These are phyloP conservation scores for Callithrix jacchus DNA, from an alignment of 2,113 vertebrate species.

Conservation along the genomic window DNA sequence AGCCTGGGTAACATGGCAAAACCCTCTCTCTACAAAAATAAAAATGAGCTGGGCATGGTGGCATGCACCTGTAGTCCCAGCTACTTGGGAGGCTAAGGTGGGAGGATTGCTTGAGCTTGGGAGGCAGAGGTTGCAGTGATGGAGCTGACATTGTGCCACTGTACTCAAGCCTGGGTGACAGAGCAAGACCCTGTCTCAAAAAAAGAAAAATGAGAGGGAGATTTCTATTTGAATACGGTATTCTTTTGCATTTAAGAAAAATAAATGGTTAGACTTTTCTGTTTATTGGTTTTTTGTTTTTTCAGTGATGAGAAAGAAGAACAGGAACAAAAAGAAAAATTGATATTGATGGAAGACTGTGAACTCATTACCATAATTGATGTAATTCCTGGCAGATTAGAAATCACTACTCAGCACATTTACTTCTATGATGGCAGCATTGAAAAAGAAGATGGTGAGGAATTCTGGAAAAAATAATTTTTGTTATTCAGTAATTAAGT, in stretches of 20 bases:
- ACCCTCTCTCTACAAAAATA: too few species aligned
- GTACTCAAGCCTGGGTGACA: too few species aligned
- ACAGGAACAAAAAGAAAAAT: constrained; percentile 94
- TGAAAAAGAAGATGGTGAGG: constrained; percentile 96
- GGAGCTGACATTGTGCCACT: too few species aligned
- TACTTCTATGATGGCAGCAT: constrained; percentile 95
- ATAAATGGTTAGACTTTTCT: not conserved
- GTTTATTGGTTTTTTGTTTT: constrained; percentile 22
- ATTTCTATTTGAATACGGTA: not conserved
- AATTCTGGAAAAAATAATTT: constrained; percentile 50
- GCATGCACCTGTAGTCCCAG: too few species aligned
- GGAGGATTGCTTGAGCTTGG: too few species aligned
- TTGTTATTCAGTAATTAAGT: constrained; percentile 47
- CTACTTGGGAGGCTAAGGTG: too few species aligned
- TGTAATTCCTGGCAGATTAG: constrained; percentile 93
- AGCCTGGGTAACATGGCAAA: too few species aligned
- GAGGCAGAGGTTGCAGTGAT: too few species aligned
- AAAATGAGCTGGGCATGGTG: too few species aligned
- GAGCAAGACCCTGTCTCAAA: not conserved
- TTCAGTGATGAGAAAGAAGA: constrained; percentile 92
- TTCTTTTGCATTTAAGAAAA: not conserved
- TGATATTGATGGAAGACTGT: constrained; percentile 94
- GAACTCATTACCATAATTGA: constrained; percentile 95
- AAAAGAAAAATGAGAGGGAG: not conserved
- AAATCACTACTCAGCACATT: constrained; percentile 96